Evolutionary conservation across 2,888 invertebrate genomes (phyloP), one percentile per base, ranked within the genome.

Genomic region (Eilema sororculum): DNA sequence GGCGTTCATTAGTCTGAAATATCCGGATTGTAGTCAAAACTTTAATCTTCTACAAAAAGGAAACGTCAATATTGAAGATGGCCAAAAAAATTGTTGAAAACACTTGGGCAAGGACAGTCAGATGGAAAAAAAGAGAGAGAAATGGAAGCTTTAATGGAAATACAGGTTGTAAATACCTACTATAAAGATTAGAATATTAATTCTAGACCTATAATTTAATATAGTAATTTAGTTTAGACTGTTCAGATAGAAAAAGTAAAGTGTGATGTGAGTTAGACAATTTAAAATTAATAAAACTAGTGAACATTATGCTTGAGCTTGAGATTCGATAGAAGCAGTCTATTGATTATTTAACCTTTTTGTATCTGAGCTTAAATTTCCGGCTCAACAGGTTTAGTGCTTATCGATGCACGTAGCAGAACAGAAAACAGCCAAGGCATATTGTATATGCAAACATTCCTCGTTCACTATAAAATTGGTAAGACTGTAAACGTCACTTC

Each of bases 401-500:
- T 41, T 41, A 41, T 16, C 41, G 16, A 41, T 41, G 20, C 6
- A 20, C 5, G 46, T 0, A 20, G 13, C 41, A 41, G 16, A 41
- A 41, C 41, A 46, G 46, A 20, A 20, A 46, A 46, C 6, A 20
- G 20, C 0, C 0, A 46, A 46, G 20, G 4, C 20, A 20, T 20
- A 46, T 46, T 20, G 1, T 46, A 6, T n/a, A 52, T n/a, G n/a
- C n/a, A n/a, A 8, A 52, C 52, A n/a, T 58, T 58, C 25, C 58
- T 28, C 13, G 28, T 58, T 58, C 58, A 58, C 25, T 25, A 58
- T 58, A 28, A 58, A 58, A 25, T 58, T 25, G 28, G 25, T 24
- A 25, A 25, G 13, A 41, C 28, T 25, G 22, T 62, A 61, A 67
- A 62, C 41, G 63, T 57, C 41, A 46, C n/a, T 41, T 60, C 59